A percentile compares a stretch with the other conserved stretches of the same genome.
Conservation (phyloP, 2,797 vertebrate species). For the Chromis chromis region DNA sequence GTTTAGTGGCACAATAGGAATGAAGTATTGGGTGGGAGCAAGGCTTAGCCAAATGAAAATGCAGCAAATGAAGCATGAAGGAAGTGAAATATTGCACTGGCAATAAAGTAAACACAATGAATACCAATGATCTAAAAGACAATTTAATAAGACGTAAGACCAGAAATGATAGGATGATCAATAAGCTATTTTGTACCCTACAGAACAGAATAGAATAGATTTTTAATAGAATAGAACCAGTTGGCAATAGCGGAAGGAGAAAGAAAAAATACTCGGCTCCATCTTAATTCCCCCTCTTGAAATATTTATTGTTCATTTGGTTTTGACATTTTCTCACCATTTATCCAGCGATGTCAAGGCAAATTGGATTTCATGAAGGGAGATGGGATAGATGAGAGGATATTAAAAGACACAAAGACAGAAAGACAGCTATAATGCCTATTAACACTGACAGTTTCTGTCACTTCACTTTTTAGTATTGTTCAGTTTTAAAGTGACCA, state of each 20-base stretch:
- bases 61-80: conserved; percentile 56
- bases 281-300: conserved; percentile 33
- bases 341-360: conserved; percentile 49
- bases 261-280: not conserved
- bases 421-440: conserved; percentile 37
- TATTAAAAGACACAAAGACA: conserved; percentile 55
- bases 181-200: conserved; percentile 27
- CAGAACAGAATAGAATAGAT: conserved; percentile 3
- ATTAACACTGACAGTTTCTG: conserved; percentile 62
- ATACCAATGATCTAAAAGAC: conserved; percentile 50
- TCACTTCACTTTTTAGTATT: conserved; percentile 60
- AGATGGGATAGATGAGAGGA: conserved; percentile 60
- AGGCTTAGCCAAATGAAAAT: conserved; percentile 56
- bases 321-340: conserved; percentile 60
- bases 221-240: conserved; percentile 17
- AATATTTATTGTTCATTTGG: conserved; percentile 63
- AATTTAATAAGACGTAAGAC: conserved; percentile 37
- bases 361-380: conserved; percentile 63
- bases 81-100: conserved; percentile 46
- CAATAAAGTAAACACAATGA: conserved; percentile 57
- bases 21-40: conserved; percentile 21
- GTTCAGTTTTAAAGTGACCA: conserved; percentile 53
- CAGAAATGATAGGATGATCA: conserved; percentile 40
- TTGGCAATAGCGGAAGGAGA: not conserved
- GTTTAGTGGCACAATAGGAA: conserved; percentile 21